phyloP scores from a whole-genome alignment of 2,888 invertebrate species.

The Drosophila cognata region DNA sequence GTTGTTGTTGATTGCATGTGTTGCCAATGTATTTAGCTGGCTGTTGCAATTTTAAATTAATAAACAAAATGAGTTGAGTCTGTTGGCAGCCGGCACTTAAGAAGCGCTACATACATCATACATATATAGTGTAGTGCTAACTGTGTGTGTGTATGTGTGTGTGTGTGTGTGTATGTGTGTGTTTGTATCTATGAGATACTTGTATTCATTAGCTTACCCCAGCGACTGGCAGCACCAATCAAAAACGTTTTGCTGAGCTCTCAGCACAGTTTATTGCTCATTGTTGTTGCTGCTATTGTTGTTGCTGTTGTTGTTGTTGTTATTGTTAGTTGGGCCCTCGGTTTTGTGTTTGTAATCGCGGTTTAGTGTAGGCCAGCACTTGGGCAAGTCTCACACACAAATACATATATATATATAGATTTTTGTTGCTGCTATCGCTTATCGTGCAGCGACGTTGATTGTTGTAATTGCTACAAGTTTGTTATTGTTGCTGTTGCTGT shows the following conservation, averaged over 20 bases:
- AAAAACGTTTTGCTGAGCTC: slow-evolving; percentile 50
- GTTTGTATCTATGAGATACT: slow-evolving; percentile 61
- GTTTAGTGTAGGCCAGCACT: slow-evolving; percentile 65
- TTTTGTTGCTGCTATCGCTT: slow-evolving; percentile 52
- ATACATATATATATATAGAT: neutral
- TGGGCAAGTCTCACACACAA: slow-evolving; percentile 32
- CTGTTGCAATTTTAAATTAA: slow-evolving; percentile 55
- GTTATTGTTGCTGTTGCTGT: slow-evolving; percentile 9
- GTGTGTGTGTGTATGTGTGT: slow-evolving; percentile 6
- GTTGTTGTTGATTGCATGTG: slow-evolving; percentile 40
- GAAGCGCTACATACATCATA: slow-evolving; percentile 12
- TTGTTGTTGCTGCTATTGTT: slow-evolving; percentile 34
- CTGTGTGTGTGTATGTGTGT: neutral
- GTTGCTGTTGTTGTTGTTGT: slow-evolving; percentile 14
- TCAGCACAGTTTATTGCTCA: slow-evolving; percentile 52
- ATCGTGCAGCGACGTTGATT: slow-evolving; percentile 61
- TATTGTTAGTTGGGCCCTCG: slow-evolving; percentile 44
- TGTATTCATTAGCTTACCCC: slow-evolving; percentile 63
- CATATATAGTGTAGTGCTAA: neutral
- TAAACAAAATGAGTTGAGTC: slow-evolving; percentile 56
- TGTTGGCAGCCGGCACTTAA: slow-evolving; percentile 47
- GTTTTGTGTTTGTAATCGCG: slow-evolving; percentile 62
- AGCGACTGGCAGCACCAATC: slow-evolving; percentile 58
- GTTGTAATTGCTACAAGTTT: slow-evolving; percentile 67
- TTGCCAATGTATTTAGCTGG: slow-evolving; percentile 54